Conservation (phyloP, 2,113 vertebrate genomes). For the Notiomystis cincta region DNA sequence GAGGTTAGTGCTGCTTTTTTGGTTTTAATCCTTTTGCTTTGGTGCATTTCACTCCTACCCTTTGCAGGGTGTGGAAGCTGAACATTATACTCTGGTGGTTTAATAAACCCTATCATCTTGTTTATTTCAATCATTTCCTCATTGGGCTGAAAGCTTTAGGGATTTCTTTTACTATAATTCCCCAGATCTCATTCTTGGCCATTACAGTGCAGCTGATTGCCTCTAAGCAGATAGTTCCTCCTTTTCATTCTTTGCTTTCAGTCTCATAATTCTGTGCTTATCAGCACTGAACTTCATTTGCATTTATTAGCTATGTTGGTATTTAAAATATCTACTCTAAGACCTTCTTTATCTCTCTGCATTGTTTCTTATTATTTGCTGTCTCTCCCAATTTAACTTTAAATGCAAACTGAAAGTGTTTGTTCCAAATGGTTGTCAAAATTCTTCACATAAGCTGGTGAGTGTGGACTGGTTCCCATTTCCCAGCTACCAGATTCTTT, state of each 20-base stretch:
- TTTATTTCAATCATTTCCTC: constrained; percentile 66
- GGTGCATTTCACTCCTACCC: constrained; percentile 20
- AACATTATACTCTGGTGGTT: constrained; percentile 11
- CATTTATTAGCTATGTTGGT: constrained; percentile 76
- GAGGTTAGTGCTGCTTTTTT: background rate
- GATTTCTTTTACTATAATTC: constrained; percentile 74
- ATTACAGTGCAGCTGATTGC: constrained; percentile 69
- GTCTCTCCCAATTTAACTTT: constrained; percentile 69
- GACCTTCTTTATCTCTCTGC: constrained; percentile 66
- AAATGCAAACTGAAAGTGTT: constrained; percentile 65
- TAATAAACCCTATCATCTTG: constrained; percentile 55
- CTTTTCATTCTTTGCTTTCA: constrained; percentile 72
- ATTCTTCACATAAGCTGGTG: constrained; percentile 34
- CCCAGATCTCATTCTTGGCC: constrained; percentile 71
- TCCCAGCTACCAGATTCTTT: background rate
- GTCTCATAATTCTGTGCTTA: constrained; percentile 76
- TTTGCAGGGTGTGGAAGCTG: constrained; percentile 1
- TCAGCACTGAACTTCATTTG: constrained; percentile 74
- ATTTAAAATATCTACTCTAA: constrained; percentile 71
- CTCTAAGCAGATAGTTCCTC: constrained; percentile 71
- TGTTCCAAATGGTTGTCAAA: constrained; percentile 54
- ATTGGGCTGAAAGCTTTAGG: constrained; percentile 68
- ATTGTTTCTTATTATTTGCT: constrained; percentile 74
- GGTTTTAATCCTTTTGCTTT: constrained; percentile 36
- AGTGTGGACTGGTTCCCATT: background rate